Percentiles rank a stretch among this genome's conserved stretches.
Conservation (phyloP, 2,113 vertebrate genomes). For the Meles meles region DNA sequence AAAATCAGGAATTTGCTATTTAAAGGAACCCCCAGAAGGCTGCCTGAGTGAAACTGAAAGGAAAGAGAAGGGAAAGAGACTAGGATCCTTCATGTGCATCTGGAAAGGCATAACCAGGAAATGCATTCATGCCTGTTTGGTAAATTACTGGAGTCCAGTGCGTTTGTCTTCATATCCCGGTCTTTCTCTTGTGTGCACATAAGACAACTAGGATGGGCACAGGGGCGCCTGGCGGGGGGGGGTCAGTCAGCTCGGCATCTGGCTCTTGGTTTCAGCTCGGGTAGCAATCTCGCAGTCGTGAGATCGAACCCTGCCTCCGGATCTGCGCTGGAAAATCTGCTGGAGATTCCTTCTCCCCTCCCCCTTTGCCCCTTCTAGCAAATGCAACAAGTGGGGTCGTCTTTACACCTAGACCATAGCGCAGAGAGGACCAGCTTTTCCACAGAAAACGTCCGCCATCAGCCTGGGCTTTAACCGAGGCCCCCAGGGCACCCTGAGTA, state of each 20-base stretch:
- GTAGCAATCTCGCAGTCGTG: neutral
- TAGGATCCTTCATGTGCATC: accelerated
- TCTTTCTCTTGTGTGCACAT: neutral
- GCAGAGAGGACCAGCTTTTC: neutral
- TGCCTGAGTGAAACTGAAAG: neutral
- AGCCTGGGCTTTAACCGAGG: neutral
- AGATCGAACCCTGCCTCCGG: neutral
- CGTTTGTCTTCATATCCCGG: neutral
- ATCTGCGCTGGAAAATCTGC: neutral
- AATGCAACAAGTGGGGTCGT: neutral
- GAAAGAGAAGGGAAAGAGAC: neutral
- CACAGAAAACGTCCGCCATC: neutral
- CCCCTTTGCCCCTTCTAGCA: neutral
- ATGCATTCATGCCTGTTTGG: neutral
- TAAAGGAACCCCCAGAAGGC: neutral
- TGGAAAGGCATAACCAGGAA: no score
- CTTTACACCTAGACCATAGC: neutral
- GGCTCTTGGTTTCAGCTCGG: neutral
- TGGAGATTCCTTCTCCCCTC: neutral
- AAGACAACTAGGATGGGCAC: no score
- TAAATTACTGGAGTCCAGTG: neutral
- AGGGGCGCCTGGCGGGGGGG: neutral
- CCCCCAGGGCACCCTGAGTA: neutral
- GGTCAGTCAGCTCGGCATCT: neutral
- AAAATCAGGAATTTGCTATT: neutral